Evolutionary conservation across 2,113 vertebrate genomes (phyloP).

Genomic region (Hippocampus guttulatus): DNA sequence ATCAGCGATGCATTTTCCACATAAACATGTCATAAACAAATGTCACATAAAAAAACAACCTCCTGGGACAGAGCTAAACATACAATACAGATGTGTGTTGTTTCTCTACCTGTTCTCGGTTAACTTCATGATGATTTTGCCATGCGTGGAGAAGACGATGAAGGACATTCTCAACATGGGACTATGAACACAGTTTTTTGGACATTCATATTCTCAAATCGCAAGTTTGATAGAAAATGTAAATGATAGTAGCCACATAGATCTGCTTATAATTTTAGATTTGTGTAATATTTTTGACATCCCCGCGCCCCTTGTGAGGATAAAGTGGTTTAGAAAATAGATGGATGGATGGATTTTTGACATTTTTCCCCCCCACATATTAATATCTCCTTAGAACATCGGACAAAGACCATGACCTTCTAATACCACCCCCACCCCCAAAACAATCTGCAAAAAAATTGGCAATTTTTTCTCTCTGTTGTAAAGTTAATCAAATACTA

Average conservation of each 20-base stretch:
- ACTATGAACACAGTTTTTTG: slow-evolving; percentile 65
- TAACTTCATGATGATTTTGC: slow-evolving; percentile 77
- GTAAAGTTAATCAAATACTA: too few relatives aligned
- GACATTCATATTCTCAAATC: background rate
- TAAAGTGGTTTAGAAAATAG: too few relatives aligned
- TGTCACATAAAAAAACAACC: background rate
- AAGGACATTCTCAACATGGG: slow-evolving; percentile 86
- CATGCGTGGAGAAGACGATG: slow-evolving; percentile 82
- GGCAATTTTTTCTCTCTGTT: too few relatives aligned
- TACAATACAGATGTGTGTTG: slow-evolving; percentile 10
- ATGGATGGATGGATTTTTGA: too few relatives aligned
- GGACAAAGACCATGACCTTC: too few relatives aligned
- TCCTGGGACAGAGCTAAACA: background rate
- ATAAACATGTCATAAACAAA: background rate
- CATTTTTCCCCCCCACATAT: too few relatives aligned
- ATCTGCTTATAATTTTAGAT: background rate
- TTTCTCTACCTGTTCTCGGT: slow-evolving; percentile 80
- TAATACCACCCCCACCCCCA: too few relatives aligned
- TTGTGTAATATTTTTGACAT: background rate
- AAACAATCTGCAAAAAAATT: too few relatives aligned
- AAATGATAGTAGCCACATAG: background rate
- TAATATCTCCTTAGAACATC: too few relatives aligned
- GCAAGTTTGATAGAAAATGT: background rate
- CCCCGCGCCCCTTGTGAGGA: too few relatives aligned
- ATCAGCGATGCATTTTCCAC: background rate